phyloP scores from a whole-genome alignment of 2,797 vertebrate genomes.

The Esox lucius region DNA sequence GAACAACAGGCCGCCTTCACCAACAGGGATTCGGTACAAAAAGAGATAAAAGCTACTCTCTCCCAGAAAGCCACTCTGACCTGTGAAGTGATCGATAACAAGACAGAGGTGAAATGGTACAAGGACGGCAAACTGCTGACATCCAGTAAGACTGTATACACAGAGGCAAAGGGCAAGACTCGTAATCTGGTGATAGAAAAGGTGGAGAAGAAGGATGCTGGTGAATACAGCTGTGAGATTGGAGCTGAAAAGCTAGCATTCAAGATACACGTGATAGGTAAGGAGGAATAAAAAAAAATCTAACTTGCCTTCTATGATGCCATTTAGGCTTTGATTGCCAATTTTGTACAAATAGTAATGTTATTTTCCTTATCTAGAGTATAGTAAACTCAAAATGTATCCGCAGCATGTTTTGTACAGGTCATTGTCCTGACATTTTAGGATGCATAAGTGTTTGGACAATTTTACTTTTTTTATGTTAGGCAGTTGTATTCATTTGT shows the following conservation, averaged over 20 bases:
- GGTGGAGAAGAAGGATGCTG: conserved; percentile 73
- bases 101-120: conserved; percentile 79
- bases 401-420: too few species aligned
- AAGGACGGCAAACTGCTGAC: conserved; percentile 71
- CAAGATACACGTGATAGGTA: conserved; percentile 67
- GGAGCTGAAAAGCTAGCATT: conserved; percentile 76
- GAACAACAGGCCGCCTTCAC: conserved; percentile 61
- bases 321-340: neutral
- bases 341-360: neutral
- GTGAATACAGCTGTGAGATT: conserved; percentile 78
- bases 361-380: neutral
- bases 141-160: conserved; percentile 59
- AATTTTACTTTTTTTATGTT: too few species aligned
- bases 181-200: conserved; percentile 72
- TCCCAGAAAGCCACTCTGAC: conserved; percentile 74
- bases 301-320: neutral
- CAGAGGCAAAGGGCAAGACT: conserved; percentile 61
- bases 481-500: too few species aligned
- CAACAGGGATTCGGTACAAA: conserved; percentile 71
- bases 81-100: conserved; percentile 76
- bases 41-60: conserved; percentile 62
- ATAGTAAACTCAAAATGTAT: neutral
- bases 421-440: too few species aligned
- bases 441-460: too few species aligned
- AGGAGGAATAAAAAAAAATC: conserved; percentile 12